phyloP scores from a whole-genome alignment of 1,140 invertebrate species.

The Drosophila pandora region DNA sequence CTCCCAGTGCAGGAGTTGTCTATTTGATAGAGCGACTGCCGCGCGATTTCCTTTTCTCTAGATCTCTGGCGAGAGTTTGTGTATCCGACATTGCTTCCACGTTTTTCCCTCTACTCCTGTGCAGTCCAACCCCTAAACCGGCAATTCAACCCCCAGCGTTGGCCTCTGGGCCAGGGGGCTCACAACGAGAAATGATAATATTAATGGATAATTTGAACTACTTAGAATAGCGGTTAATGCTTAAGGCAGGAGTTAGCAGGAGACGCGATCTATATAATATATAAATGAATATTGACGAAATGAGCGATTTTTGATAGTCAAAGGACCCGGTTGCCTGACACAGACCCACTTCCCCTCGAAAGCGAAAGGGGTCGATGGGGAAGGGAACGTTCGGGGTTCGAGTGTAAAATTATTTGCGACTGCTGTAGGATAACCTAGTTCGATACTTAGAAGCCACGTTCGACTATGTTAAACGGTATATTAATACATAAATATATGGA shows the following conservation, averaged over 20 bases:
- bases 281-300: slow-evolving; percentile 47
- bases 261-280: slow-evolving; percentile 28
- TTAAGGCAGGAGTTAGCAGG: slow-evolving; percentile 55
- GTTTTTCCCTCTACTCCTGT: not conserved
- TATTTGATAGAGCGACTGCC: slow-evolving; percentile 51
- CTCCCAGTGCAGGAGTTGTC: slow-evolving; percentile 13
- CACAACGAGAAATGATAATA: slow-evolving; percentile 17
- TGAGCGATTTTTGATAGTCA: slow-evolving; percentile 78
- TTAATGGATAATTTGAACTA: slow-evolving; percentile 65
- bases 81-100: slow-evolving; percentile 2
- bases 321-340: slow-evolving; percentile 51
- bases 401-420: slow-evolving; percentile 77
- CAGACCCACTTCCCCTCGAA: not conserved
- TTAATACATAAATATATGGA: slow-evolving; percentile 46
- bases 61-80: not conserved
- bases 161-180: slow-evolving; percentile 27
- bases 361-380: slow-evolving; percentile 6
- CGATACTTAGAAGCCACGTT: slow-evolving; percentile 51
- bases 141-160: slow-evolving; percentile 27
- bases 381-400: slow-evolving; percentile 30
- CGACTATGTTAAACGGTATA: slow-evolving; percentile 66
- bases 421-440: slow-evolving; percentile 70
- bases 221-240: slow-evolving; percentile 65
- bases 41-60: slow-evolving; percentile 8
- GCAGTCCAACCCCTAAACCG: slow-evolving; percentile 26